phyloP scores from a whole-genome alignment of 2,113 vertebrate species.

The Fulmarus glacialis region DNA sequence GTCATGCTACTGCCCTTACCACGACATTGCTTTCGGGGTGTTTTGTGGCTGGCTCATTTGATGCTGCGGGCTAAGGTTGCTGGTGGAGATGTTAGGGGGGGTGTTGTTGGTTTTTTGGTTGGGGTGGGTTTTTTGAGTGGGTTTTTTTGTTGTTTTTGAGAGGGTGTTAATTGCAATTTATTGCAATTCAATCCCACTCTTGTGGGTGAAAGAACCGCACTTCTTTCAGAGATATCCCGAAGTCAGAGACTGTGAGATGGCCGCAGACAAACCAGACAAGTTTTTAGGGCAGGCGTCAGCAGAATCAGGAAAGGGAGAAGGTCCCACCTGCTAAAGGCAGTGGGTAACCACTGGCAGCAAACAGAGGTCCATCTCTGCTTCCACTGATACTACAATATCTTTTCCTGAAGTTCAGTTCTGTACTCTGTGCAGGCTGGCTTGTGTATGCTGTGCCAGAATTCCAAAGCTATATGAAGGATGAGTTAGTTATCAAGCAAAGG shows the following conservation, averaged over 20 bases:
- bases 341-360: not conserved
- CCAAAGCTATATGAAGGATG: not conserved
- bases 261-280: not conserved
- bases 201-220: not conserved
- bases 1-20: not conserved
- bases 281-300: not conserved
- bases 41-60: not conserved
- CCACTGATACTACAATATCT: not conserved
- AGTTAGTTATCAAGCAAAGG: not conserved
- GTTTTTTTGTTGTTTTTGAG: not conserved
- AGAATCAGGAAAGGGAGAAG: not conserved
- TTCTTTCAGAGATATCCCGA: not conserved
- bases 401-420: not conserved
- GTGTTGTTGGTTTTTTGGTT: not conserved
- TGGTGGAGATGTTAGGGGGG: not conserved
- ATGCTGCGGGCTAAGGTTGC: not conserved
- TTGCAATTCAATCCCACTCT: not conserved
- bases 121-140: fast-evolving
- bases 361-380: not conserved
- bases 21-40: not conserved
- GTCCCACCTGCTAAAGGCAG: not conserved
- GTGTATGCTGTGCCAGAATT: not conserved
- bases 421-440: not conserved
- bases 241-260: not conserved
- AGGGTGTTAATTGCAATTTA: not conserved